Conservation (phyloP, 2,113 vertebrate species). For the Xiphias gladius region DNA sequence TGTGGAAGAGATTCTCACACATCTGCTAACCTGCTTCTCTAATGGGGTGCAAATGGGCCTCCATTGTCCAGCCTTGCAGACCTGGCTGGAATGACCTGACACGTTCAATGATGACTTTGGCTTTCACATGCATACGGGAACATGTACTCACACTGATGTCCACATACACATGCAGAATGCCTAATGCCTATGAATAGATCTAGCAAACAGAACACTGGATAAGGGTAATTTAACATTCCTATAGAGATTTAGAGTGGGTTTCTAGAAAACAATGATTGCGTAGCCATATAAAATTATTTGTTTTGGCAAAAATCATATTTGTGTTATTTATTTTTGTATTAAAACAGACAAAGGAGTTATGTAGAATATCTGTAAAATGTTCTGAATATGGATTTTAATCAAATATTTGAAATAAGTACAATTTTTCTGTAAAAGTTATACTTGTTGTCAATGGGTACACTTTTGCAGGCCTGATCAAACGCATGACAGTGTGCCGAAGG, state of each 20-base stretch:
- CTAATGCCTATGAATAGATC: slow-evolving; percentile 11
- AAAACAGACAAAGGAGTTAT: background rate
- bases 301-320: background rate
- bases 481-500: background rate
- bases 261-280: background rate
- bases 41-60: slow-evolving; percentile 73
- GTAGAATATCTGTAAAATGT: background rate
- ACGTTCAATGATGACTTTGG: slow-evolving; percentile 28
- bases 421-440: background rate
- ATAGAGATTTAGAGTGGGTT: background rate
- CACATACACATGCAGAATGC: slow-evolving; percentile 18
- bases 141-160: slow-evolving; percentile 33
- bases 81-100: slow-evolving; percentile 56
- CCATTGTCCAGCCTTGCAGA: slow-evolving; percentile 48
- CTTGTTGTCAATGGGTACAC: background rate
- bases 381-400: background rate
- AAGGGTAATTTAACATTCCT: background rate
- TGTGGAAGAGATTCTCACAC: slow-evolving; percentile 69
- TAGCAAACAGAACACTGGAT: background rate
- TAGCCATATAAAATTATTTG: background rate
- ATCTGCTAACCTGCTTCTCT: slow-evolving; percentile 76
- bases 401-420: background rate
- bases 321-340: background rate
- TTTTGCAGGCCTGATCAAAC: background rate
- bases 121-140: slow-evolving; percentile 40